Evolutionary conservation across 2,797 vertebrate genomes (phyloP).

Genomic region (Neosilurus mollespiculum): DNA sequence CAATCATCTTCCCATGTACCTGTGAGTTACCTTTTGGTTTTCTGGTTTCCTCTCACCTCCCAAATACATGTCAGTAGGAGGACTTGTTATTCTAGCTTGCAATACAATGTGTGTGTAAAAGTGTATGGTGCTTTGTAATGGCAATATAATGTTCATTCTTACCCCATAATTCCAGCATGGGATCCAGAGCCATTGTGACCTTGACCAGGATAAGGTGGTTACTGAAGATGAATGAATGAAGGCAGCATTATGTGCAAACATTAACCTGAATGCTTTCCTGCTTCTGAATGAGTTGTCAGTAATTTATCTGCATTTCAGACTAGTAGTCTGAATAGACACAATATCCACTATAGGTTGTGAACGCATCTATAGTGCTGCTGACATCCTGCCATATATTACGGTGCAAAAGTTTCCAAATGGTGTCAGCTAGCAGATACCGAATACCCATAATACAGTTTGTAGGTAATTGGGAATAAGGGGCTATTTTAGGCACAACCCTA

Average conservation of each 20-base stretch:
- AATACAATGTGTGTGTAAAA: background rate
- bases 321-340: background rate
- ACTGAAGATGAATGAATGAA: background rate
- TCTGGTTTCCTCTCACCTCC: background rate
- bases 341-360: background rate
- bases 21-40: background rate
- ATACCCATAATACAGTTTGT: background rate
- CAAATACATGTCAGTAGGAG: background rate
- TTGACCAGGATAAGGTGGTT: background rate
- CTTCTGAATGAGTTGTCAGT: background rate
- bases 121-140: background rate
- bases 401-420: background rate
- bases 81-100: background rate
- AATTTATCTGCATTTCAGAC: background rate
- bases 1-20: background rate
- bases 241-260: background rate
- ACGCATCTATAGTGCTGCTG: too few relatives aligned
- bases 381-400: background rate
- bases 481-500: background rate
- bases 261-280: background rate
- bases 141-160: background rate
- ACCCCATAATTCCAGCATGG: background rate
- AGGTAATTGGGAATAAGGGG: background rate
- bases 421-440: background rate
- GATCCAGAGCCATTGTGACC: background rate